phyloP scores from a whole-genome alignment of 2,888 invertebrate species.

The Chaitophorus viminalis region DNA sequence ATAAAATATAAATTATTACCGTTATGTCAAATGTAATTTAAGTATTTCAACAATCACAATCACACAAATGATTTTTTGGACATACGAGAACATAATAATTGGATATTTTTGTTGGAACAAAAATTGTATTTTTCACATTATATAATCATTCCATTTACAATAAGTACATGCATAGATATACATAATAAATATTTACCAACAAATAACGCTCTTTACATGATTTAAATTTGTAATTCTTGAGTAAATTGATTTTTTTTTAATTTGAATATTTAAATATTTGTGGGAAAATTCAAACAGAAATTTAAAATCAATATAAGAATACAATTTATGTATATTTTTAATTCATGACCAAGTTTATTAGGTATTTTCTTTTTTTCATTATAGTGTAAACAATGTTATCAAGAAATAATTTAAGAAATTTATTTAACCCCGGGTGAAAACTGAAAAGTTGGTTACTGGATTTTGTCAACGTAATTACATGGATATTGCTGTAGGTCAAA shows the following conservation, averaged over 20 bases:
- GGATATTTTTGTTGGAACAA: slow-evolving; percentile 37
- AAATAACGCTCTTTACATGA: neutral
- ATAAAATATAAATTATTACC: slow-evolving; percentile 54
- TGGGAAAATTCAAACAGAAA: neutral
- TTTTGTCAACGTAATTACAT: slow-evolving; percentile 34
- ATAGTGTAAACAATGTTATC: neutral
- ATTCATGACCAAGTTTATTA: neutral
- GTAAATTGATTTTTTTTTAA: neutral
- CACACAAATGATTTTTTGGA: slow-evolving; percentile 54
- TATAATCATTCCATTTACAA: slow-evolving; percentile 45
- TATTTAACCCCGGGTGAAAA: slow-evolving; percentile 40
- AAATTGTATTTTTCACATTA: slow-evolving; percentile 54
- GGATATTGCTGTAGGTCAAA: slow-evolving; percentile 59
- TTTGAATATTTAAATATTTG: neutral
- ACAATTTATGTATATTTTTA: neutral
- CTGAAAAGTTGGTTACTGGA: slow-evolving; percentile 31
- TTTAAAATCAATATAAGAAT: neutral
- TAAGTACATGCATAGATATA: neutral
- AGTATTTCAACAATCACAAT: slow-evolving; percentile 53
- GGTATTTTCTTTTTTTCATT: slow-evolving; percentile 2
- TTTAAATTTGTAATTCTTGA: neutral
- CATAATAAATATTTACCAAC: slow-evolving; percentile 32
- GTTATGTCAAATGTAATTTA: slow-evolving; percentile 56
- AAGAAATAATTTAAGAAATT: neutral
- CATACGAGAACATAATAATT: slow-evolving; percentile 48